Percentiles rank a stretch among this genome's conserved stretches.
Conservation (phyloP, 2,113 vertebrate genomes). For the Nyctibius bracteatus region DNA sequence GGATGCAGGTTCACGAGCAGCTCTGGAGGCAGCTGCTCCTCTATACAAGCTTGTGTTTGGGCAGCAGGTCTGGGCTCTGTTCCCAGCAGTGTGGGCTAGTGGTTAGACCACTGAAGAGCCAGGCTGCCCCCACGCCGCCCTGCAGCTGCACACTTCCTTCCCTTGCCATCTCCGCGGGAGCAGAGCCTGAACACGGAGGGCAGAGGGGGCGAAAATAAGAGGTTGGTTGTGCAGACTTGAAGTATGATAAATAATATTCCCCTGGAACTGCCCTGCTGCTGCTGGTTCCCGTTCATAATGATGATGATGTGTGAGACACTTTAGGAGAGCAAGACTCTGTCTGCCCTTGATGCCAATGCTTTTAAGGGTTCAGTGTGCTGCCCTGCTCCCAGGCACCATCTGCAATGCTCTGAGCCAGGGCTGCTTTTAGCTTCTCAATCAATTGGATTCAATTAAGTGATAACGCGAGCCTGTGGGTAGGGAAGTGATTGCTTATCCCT, state of each 20-base stretch:
- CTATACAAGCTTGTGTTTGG: neutral
- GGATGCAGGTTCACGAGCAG: neutral
- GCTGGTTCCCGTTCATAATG: neutral
- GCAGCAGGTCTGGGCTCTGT: neutral
- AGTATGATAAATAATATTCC: neutral
- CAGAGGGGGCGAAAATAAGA: slow-evolving; percentile 21
- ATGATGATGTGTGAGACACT: neutral
- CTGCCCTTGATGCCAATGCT: slow-evolving; percentile 29
- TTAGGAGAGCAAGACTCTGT: neutral
- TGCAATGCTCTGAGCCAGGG: neutral
- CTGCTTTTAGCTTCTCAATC: slow-evolving; percentile 37
- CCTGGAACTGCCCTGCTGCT: neutral
- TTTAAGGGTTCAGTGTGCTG: neutral
- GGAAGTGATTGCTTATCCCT: neutral
- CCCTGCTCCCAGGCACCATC: neutral
- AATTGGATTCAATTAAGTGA: neutral
- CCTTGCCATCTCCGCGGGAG: slow-evolving; percentile 33
- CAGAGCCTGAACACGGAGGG: slow-evolving; percentile 28
- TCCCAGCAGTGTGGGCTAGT: slow-evolving; percentile 33
- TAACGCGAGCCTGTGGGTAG: neutral
- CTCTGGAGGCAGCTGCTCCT: neutral
- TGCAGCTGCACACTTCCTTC: slow-evolving; percentile 58
- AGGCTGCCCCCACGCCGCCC: slow-evolving; percentile 30
- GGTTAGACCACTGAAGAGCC: slow-evolving; percentile 44
- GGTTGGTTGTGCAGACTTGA: slow-evolving; percentile 9